Evolutionary conservation across 2,888 invertebrate species (phyloP), one percentile per base, ranked within the genome.

Genomic region (Hemistola chrysoprasaria): DNA sequence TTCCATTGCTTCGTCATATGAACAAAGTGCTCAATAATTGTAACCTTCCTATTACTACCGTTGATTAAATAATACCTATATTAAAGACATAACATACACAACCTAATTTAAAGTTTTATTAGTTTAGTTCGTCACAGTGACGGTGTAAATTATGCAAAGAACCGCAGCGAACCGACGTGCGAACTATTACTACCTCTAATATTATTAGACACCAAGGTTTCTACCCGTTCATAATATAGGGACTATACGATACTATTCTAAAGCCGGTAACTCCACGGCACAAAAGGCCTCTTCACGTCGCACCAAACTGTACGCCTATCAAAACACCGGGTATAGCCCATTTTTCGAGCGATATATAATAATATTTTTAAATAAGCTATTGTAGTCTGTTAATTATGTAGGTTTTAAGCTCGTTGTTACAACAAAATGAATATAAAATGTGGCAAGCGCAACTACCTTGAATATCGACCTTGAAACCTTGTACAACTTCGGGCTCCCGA

Each of bases 121-220:
- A 45, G 35, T 29, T 25, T 31, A 22, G 38, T 39, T 39, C 40
- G 35, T 36, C 44, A 50, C 45, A 54, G 41, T 45, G 49, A 35
- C 46, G 27, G 27, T 42, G 49, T 56, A 50, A 59, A 63, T 66
- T 64, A 67, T 66, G 62, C 64, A 65, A 57, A 58, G 46, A 47
- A 48, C 45, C 54, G 47, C 47, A 47, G 30, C 62, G 52, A 62
- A 61, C 65, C 62, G 61, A 59, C 61, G 66, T 53, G 53, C 49
- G 59, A 69, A 67, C 67, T 64, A 62, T 66, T 69, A 67, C n/a
- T n/a, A n/a, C n/a, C n/a, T n/a, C n/a, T 62, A 65, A 65, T 67
- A 61, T 60, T 66, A 67, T 59, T 50, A 54, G 41, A 46, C 47
- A 47, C 49, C 46, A 35, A 38, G 43, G 26, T 20, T 11, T n/a